Evolutionary conservation across 2,797 vertebrate genomes (phyloP), one percentile per base, ranked within the genome.

Genomic region (Chiroxiphia lanceolata): DNA sequence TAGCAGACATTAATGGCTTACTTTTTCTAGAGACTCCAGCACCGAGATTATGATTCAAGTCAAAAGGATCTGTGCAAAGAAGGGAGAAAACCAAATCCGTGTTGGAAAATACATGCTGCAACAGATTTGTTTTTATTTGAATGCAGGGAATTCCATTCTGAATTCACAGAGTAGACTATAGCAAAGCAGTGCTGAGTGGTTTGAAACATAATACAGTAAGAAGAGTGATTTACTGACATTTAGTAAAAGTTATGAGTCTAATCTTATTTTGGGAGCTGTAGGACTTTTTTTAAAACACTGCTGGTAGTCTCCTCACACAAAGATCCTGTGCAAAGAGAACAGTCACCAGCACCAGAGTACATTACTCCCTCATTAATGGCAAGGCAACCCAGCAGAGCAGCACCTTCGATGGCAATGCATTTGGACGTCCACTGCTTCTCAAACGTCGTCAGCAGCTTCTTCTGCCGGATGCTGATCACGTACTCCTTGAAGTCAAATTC

Each of bases 351-450:
- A 69, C 33, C 10, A 40, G 25, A 2, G 5, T 29, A 69, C 26
- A 36, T 13, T 17, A 11, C 47, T 65, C 40, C 27, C 42, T 60
- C 34, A 15, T 7, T n/a, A 83, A 71, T 2, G 23, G 77, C 31
- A 34, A 4, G 45, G n/a, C 57, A 65, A 22, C 27, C 47, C 56
- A 91, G 69, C 53, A 89, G 26, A 18, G 60, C 11, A 75, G 47
- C 95, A 99, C 99, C 99, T 99, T 99, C 99, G 3, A 99, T 99
- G 8, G 99, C 99, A 74, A 99, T 99, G 96, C 99, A 99, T 96
- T 99, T 99, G 93, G 99, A 99, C 20, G 99, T 99, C 99, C 99
- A 99, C 97, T 99, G 99, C 65, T 99, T 99, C 97, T 99, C 99
- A 84, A 99, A 99, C 1, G 99, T 99, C 80, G 99, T 99, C 94